These are phyloP conservation scores for Anthrax anthrax DNA, from an alignment of 2,888 invertebrate genomes.

Conservation along the genomic window DNA sequence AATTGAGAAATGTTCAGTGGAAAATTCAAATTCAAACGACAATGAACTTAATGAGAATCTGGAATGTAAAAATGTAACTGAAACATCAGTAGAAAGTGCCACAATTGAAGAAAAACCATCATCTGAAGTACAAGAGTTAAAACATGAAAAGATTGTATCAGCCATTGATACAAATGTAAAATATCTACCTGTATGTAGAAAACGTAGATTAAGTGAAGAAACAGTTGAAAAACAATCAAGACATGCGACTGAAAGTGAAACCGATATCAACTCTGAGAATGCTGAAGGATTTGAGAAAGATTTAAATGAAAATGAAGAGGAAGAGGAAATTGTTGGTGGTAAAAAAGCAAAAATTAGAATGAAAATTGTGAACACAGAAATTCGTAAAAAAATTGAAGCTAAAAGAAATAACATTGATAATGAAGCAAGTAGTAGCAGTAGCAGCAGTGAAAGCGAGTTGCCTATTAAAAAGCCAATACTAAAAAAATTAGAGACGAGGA, in stretches of 20 bases:
- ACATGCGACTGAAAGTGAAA: conserved; percentile 30
- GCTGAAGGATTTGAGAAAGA: conserved; percentile 33
- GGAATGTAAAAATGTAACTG: too few species aligned
- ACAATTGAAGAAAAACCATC: too few species aligned
- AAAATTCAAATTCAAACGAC: too few species aligned
- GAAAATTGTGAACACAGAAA: conserved; percentile 22
- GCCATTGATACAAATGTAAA: not conserved
- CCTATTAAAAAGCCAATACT: not conserved
- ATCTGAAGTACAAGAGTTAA: too few species aligned
- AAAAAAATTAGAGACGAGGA: not conserved
- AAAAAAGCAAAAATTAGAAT: conserved; percentile 30
- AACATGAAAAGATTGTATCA: too few species aligned
- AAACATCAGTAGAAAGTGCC: too few species aligned
- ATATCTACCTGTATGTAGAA: conserved; percentile 18
- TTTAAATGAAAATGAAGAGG: conserved; percentile 15
- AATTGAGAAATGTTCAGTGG: too few species aligned
- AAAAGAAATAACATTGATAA: conserved; percentile 21
- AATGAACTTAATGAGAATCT: too few species aligned
- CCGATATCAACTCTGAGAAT: conserved; percentile 35
- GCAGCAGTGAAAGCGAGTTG: conserved; percentile 12
- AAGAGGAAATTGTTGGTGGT: conserved; percentile 27
- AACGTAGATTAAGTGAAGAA: conserved; percentile 22
- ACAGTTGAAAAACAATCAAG: conserved; percentile 18
- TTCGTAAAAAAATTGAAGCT: conserved; percentile 28
- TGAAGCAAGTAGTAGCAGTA: conserved; percentile 27